Evolutionary conservation across 2,888 invertebrate species (phyloP), one percentile per base, ranked within the genome.

Genomic region (Drosophila quinaria): DNA sequence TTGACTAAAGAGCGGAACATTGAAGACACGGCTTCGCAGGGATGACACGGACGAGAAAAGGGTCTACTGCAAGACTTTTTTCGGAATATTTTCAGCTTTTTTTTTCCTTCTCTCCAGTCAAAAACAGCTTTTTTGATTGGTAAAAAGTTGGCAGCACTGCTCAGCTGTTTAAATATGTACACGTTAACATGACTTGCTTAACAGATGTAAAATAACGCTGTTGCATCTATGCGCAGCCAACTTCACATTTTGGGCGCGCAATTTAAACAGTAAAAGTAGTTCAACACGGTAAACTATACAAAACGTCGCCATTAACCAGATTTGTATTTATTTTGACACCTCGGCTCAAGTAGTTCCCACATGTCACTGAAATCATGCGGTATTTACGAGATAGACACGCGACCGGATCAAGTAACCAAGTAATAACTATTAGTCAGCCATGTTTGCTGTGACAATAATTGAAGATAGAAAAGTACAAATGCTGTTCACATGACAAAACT

Each of bases 401-500:
- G 84, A 87, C 84, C 50, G 17, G 46, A 63, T 68, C 19, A 51
- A 66, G 62, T 47, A 50, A 46, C n/a, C 15, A 19, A 35, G 10
- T 29, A 15, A 4, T 19, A 15, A 67, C 52, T 33, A 71, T 84
- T 80, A 87, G 63, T 81, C 77, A 83, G 46, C 29, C 58, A 5
- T 61, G 35, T 52, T 56, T 62, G 58, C 61, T 49, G 41, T 63
- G 70, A 66, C 62, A 78, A 73, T 42, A 68, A 60, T 42, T 39
- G 31, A 41, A 54, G 9, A 44, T 10, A 15, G 50, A 47, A 49
- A 46, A 50, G 52, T 60, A 74, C 47, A 74, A 61, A 10, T 17
- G 35, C 39, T 62, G 49, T 80, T 58, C 83, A 88, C 87, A 82
- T 80, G 83, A 88, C 67, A 64, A 54, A 54, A 52, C 59, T 70